Conservation (phyloP, 2,113 vertebrate genomes). For the Calyptomena viridis region DNA sequence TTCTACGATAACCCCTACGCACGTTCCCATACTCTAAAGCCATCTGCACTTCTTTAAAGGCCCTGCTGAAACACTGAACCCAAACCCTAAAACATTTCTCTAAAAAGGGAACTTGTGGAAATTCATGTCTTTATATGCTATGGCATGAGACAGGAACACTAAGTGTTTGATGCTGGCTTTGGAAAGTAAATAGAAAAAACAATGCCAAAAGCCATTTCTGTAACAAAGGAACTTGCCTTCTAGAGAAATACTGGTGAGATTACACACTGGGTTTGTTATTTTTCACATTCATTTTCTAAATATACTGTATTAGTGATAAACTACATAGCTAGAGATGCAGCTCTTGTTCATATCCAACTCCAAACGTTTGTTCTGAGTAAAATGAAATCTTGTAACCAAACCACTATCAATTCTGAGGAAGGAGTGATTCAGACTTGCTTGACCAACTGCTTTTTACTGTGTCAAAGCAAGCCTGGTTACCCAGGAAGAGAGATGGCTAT, state of each 20-base stretch:
- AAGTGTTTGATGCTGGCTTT: conserved; percentile 63
- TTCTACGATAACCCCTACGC: conserved; percentile 68
- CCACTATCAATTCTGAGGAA: conserved; percentile 41
- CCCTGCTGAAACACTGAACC: conserved; percentile 55
- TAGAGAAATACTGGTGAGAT: conserved; percentile 68
- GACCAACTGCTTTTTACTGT: conserved; percentile 11
- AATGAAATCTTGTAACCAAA: conserved; percentile 52
- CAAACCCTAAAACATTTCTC: conserved; percentile 54
- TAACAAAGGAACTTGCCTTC: conserved; percentile 51
- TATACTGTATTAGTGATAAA: conserved; percentile 51
- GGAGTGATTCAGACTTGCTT: conserved; percentile 55
- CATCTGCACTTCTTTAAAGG: conserved; percentile 56
- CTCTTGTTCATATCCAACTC: conserved; percentile 55
- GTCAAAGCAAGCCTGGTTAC: conserved; percentile 57
- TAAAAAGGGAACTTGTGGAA: conserved; percentile 29
- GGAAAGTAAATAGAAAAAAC: conserved; percentile 27
- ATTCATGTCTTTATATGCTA: not conserved
- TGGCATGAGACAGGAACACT: conserved; percentile 37
- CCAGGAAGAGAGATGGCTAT: conserved; percentile 50
- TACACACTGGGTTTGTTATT: conserved; percentile 55
- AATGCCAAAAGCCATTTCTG: conserved; percentile 47
- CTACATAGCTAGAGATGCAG: conserved; percentile 59
- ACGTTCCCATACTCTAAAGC: conserved; percentile 68
- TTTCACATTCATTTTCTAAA: conserved; percentile 53
- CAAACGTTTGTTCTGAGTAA: conserved; percentile 46